Evolutionary conservation across 2,797 vertebrate genomes (phyloP).

Genomic region (Chiroxiphia lanceolata): DNA sequence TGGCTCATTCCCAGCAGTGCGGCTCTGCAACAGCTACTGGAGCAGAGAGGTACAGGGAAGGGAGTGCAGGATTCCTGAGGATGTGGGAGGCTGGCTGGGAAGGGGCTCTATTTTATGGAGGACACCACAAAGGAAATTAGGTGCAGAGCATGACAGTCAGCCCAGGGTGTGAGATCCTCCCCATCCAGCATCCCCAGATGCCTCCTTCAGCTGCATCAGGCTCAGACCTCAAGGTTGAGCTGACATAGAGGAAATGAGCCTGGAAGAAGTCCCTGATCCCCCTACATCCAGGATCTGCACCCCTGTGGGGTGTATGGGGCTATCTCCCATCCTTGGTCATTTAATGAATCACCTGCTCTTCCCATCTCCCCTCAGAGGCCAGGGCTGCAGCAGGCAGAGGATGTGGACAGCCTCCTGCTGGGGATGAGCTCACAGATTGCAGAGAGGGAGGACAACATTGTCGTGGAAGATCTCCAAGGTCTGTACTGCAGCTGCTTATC

Average conservation of each 20-base stretch:
- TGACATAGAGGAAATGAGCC: background rate
- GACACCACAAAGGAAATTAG: background rate
- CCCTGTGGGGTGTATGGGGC: background rate
- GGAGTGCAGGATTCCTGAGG: accelerated
- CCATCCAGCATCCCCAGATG: background rate
- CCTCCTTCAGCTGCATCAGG: background rate
- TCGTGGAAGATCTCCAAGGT: conserved; percentile 95
- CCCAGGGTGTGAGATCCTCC: background rate
- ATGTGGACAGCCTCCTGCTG: conserved; percentile 87
- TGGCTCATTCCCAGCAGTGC: conserved; percentile 76
- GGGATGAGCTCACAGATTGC: conserved; percentile 96
- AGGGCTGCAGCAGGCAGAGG: conserved; percentile 70
- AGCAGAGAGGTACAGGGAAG: conserved; percentile 81
- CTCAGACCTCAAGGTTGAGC: background rate
- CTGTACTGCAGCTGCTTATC: background rate
- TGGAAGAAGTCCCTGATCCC: background rate
- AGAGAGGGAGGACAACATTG: conserved; percentile 86
- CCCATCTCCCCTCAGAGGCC: conserved; percentile 74
- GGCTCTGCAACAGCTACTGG: conserved; percentile 97
- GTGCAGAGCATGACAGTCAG: background rate
- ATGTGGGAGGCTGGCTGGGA: accelerated
- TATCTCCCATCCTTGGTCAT: background rate
- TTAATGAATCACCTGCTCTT: background rate
- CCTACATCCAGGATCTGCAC: accelerated
- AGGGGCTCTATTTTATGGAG: background rate